phyloP scores from a whole-genome alignment of 2,797 vertebrate genomes.

The Brachyrhaphis roseni region DNA sequence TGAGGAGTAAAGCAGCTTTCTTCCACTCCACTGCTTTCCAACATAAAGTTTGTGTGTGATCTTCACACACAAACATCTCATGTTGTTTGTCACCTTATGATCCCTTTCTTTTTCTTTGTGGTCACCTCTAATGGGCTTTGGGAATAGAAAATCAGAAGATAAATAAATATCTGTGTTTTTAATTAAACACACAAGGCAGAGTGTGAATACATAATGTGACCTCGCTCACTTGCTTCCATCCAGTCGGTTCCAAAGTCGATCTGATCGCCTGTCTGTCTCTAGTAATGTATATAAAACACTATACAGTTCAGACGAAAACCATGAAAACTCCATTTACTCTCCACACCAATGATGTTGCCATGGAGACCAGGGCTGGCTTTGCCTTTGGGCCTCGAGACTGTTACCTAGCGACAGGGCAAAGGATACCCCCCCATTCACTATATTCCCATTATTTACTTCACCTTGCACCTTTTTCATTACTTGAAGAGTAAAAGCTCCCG shows the following conservation, averaged over 20 bases:
- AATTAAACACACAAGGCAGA: background rate
- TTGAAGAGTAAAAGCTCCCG: conserved; percentile 50
- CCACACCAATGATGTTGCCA: conserved; percentile 74
- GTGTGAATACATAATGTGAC: background rate
- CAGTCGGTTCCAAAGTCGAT: background rate
- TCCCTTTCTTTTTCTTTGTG: too few relatives aligned
- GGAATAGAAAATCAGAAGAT: too few relatives aligned
- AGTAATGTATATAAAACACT: background rate
- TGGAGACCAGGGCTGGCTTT: conserved; percentile 77
- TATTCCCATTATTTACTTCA: conserved; percentile 18
- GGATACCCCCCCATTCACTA: conserved; percentile 11
- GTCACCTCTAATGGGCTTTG: background rate
- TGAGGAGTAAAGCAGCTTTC: conserved; percentile 23
- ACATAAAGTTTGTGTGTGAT: too few relatives aligned
- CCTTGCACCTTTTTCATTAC: background rate
- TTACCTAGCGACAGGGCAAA: conserved; percentile 82
- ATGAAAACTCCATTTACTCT: conserved; percentile 70
- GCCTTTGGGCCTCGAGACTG: conserved; percentile 77
- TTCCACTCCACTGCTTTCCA: conserved; percentile 34
- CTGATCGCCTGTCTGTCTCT: background rate
- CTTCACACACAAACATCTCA: conserved; percentile 11
- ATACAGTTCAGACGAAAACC: conserved; percentile 30
- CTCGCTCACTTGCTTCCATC: background rate
- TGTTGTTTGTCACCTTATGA: background rate
- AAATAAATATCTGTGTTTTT: background rate